A percentile compares a stretch with the other conserved stretches of the same genome.
These are phyloP conservation scores for Callyntrura sp. DNA, from an alignment of 2,888 invertebrate species.

Conservation along the genomic window DNA sequence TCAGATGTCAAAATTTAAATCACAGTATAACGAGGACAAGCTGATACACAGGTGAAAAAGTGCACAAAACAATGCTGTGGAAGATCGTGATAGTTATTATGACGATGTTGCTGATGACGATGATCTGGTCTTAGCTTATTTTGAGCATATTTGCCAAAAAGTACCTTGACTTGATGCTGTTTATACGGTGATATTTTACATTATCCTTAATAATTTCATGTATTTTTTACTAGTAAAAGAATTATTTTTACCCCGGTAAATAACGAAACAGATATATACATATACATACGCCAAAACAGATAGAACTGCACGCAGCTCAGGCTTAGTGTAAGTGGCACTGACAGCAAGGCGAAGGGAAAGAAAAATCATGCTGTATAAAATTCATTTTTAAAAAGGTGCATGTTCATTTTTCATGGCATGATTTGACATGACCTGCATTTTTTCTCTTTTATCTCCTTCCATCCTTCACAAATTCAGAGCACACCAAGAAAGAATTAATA, in stretches of 20 bases:
- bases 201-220: not conserved
- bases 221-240: not conserved
- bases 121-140: not conserved
- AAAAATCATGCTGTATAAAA: constrained; percentile 65
- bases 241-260: constrained; percentile 10
- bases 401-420: constrained; percentile 69
- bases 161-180: not conserved
- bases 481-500: constrained; percentile 10
- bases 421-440: constrained; percentile 74
- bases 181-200: not conserved
- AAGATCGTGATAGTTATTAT: not conserved
- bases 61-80: not conserved
- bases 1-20: not conserved
- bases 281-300: not conserved
- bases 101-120: not conserved
- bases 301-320: not conserved
- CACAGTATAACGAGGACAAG: not conserved
- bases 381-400: constrained; percentile 44
- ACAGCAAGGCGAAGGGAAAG: constrained; percentile 3
- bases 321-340: not conserved
- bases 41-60: not conserved
- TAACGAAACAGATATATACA: not conserved
- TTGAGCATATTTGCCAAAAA: constrained; percentile 26
- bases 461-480: constrained; percentile 31
- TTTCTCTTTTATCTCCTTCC: constrained; percentile 23